phyloP scores from a whole-genome alignment of 2,797 vertebrate species.

The Syndactyla subalaris region DNA sequence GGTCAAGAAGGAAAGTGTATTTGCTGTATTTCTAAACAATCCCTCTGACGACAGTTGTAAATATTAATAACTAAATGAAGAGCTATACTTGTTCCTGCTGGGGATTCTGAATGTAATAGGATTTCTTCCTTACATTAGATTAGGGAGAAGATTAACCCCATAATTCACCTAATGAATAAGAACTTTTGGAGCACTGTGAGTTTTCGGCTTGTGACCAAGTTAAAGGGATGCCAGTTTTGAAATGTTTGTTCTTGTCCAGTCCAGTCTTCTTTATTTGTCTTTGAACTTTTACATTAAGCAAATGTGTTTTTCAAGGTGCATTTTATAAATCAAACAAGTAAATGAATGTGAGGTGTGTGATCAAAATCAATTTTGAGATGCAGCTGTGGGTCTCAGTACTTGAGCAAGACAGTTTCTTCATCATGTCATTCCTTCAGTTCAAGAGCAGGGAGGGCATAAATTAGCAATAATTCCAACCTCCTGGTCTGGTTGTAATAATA shows the following conservation, averaged over 20 bases:
- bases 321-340: conserved; percentile 23
- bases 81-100: neutral
- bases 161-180: neutral
- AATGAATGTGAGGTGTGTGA: neutral
- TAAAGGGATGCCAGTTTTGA: neutral
- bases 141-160: neutral
- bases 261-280: neutral
- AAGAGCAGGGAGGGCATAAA: neutral
- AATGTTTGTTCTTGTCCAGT: neutral
- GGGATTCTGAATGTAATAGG: neutral
- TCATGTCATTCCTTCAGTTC: neutral
- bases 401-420: neutral
- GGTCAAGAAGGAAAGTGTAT: neutral
- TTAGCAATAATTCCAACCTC: neutral
- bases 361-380: neutral
- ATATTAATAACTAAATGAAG: neutral
- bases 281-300: neutral
- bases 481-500: neutral
- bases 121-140: neutral
- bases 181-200: neutral
- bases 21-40: neutral
- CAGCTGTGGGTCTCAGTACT: neutral
- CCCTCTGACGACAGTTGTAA: neutral
- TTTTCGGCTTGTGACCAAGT: neutral
- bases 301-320: neutral